A percentile compares a stretch with the other conserved stretches of the same genome.
Evolutionary conservation across 2,888 invertebrate genomes (phyloP).

Genomic region (Sipha maydis): DNA sequence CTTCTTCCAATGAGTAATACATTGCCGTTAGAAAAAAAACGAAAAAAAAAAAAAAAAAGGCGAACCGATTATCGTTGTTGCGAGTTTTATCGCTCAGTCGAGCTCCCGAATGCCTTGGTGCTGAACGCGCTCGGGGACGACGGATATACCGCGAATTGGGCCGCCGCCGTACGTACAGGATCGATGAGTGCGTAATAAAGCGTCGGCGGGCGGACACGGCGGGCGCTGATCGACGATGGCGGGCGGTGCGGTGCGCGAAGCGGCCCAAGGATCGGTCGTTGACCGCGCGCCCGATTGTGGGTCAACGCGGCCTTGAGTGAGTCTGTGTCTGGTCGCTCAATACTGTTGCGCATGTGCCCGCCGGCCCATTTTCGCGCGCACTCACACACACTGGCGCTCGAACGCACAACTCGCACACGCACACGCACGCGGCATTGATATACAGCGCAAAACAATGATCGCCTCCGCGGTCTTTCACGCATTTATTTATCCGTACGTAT

Average conservation of each 20-base stretch:
- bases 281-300: slow-evolving; percentile 62
- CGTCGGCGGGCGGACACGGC: background rate
- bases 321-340: slow-evolving; percentile 62
- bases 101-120: no score
- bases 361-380: slow-evolving; percentile 55
- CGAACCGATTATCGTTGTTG: no score
- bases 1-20: no score
- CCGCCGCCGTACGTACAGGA: background rate
- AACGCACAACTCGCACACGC: background rate
- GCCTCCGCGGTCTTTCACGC: background rate
- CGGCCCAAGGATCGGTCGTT: slow-evolving; percentile 63
- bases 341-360: slow-evolving; percentile 62
- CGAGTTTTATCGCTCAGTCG: no score
- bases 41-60: no score
- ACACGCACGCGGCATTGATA: background rate
- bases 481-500: background rate
- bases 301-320: slow-evolving; percentile 62
- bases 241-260: slow-evolving; percentile 40
- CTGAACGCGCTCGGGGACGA: no score
- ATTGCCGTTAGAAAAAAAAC: no score
- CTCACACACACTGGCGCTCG: background rate
- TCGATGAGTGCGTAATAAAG: background rate
- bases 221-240: background rate
- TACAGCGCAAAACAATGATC: background rate
- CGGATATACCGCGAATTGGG: background rate